Percentiles rank a stretch among this genome's conserved stretches.
These are phyloP conservation scores for Trissolcus japonicus DNA, from an alignment of 2,888 invertebrate species.

Conservation along the genomic window DNA sequence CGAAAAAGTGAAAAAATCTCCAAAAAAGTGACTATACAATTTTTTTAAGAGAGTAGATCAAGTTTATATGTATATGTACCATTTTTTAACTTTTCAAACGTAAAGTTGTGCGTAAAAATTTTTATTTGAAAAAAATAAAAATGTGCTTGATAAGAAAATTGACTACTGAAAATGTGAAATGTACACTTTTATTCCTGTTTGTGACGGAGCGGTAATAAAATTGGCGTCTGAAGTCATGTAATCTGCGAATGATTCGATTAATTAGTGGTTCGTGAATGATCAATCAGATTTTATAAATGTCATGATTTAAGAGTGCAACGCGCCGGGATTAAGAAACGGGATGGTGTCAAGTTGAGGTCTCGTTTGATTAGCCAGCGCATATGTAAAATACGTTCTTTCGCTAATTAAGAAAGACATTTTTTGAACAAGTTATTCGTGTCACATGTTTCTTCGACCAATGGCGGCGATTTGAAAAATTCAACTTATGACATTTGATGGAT, in stretches of 20 bases:
- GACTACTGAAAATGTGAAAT: background rate
- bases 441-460: slow-evolving; percentile 24
- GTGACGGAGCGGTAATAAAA: slow-evolving; percentile 43
- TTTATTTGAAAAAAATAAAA: background rate
- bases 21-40: no score
- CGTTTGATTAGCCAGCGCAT: slow-evolving; percentile 22
- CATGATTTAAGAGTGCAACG: slow-evolving; percentile 54
- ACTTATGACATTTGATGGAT: slow-evolving; percentile 50
- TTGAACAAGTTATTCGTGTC: slow-evolving; percentile 50
- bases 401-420: slow-evolving; percentile 55
- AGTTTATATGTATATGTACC: no score
- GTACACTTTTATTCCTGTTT: slow-evolving; percentile 10
- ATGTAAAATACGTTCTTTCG: slow-evolving; percentile 45
- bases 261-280: slow-evolving; percentile 57
- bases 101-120: no score
- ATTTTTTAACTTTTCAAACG: no score
- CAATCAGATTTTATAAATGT: slow-evolving; percentile 58
- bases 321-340: slow-evolving; percentile 52
- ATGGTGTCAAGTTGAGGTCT: slow-evolving; percentile 7
- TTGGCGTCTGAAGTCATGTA: slow-evolving; percentile 41
- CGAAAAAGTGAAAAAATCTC: no score
- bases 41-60: no score
- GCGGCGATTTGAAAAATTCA: slow-evolving; percentile 44
- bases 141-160: background rate
- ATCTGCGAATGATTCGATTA: slow-evolving; percentile 57